These are phyloP conservation scores for Anhinga anhinga DNA, from an alignment of 2,113 vertebrate genomes.

Conservation along the genomic window DNA sequence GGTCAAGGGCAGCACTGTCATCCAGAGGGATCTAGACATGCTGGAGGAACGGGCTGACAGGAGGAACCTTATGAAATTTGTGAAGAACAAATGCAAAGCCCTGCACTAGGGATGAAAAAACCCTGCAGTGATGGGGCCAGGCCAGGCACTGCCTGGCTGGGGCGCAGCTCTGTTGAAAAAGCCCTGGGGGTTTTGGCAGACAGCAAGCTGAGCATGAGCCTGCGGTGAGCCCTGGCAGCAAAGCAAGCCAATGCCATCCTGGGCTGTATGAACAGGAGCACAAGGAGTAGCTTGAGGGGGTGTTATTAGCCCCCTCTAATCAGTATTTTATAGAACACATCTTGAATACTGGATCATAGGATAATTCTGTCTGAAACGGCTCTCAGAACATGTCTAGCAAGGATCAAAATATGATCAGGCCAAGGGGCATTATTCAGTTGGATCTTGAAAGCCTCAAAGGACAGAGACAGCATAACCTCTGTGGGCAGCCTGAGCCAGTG, in stretches of 20 bases:
- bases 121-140: background rate
- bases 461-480: background rate
- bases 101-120: background rate
- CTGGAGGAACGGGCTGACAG: background rate
- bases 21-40: background rate
- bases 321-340: background rate
- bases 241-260: background rate
- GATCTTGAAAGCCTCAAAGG: background rate
- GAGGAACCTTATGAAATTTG: background rate
- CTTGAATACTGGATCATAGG: background rate
- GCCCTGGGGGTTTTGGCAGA: background rate
- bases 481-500: background rate
- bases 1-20: background rate
- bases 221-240: background rate
- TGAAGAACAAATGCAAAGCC: background rate
- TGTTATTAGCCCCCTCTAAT: background rate
- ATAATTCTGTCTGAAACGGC: background rate
- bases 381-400: background rate
- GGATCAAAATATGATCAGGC: background rate
- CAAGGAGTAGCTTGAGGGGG: background rate
- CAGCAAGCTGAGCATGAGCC: background rate
- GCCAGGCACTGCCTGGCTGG: background rate
- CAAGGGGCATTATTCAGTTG: background rate
- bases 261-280: background rate
- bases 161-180: background rate